Conservation (phyloP, 2,797 vertebrate genomes). For the Coregonus ussuriensis region DNA sequence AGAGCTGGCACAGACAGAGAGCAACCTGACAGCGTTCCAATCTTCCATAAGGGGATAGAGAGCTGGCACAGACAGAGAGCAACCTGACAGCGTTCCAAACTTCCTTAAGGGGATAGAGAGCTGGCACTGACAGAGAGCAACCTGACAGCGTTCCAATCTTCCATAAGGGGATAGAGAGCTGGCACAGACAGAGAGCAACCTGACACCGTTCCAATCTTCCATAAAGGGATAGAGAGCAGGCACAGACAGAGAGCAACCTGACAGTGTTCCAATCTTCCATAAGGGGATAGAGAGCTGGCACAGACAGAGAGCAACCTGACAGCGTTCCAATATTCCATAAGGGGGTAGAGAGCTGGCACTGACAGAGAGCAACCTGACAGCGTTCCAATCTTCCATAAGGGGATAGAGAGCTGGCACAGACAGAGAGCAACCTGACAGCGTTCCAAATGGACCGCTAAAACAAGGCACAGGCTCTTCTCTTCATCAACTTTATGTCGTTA, state of each 20-base stretch:
- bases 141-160: neutral
- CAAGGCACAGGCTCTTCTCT: neutral
- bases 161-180: neutral
- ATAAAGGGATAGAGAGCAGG: neutral
- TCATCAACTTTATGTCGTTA: neutral
- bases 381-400: neutral
- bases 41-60: neutral
- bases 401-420: neutral
- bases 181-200: neutral
- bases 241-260: neutral
- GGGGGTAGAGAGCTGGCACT: neutral
- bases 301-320: neutral
- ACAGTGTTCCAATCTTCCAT: neutral
- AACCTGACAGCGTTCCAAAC: neutral
- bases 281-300: neutral
- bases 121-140: neutral
- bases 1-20: neutral
- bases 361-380: neutral
- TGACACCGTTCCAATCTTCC: neutral
- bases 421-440: neutral
- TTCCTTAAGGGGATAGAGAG: neutral
- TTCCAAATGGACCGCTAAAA: neutral
- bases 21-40: neutral
- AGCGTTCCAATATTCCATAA: neutral
- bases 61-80: neutral